Evolutionary conservation across 2,888 invertebrate genomes (phyloP), one percentile per base, ranked within the genome.

Genomic region (Mesorhabditis spiculigera): DNA sequence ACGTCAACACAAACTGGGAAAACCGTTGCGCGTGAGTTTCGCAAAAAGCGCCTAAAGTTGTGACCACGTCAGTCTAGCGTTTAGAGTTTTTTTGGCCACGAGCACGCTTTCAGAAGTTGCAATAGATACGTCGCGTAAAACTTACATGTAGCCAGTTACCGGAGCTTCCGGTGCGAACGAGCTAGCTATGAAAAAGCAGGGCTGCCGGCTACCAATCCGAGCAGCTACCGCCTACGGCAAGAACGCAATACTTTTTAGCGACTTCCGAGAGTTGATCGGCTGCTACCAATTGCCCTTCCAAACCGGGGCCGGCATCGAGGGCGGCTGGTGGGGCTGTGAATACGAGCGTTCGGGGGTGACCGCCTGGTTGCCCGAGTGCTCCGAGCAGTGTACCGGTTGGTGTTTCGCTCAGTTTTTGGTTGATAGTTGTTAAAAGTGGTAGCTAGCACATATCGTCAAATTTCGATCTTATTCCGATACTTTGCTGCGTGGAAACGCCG

Each of bases 331-430:
- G 8, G 58, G 58, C 8, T 50, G 58, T 50, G 58, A 50, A 50
- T 50, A 50, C 58, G 58, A 50, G n/a, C 58, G 58, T 13, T 50
- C 58, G n/a, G 58, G 58, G 58, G n/a, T 50, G 10, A 50, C 58
- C n/a, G 58, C 58, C 58, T 50, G 58, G 58, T 50, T 50, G 58
- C 58, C 58, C 58, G 58, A 50, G n/a, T 50, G 58, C n/a, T 50
- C 58, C 58, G 58, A 50, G 58, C 58, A 50, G n/a, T 50, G 58
- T n/a, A 13, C n/a, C 58, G 58, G 58, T 50, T 10, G n/a, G 58
- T 50, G 10, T 50, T n/a, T 13, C 3, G n/a, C 10, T 50, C 58
- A n/a, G 8, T 13, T 13, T 13, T 13, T 50, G 10, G 10, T 50
- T 3, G 8, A 10, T 13, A 50, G 58, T 50, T 50, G 58, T 13